Conservation (phyloP, 2,113 vertebrate species). For the Podiceps cristatus region DNA sequence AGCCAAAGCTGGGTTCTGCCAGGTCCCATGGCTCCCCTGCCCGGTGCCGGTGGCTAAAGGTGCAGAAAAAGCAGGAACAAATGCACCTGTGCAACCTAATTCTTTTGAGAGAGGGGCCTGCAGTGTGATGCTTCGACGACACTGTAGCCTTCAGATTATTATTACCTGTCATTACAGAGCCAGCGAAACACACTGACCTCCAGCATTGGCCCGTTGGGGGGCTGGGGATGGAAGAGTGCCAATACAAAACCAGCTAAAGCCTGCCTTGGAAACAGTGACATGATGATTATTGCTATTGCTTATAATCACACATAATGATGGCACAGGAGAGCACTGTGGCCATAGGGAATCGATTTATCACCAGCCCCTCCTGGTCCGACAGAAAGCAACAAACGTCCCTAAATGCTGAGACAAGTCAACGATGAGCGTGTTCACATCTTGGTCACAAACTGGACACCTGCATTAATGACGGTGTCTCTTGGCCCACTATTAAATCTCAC, state of each 20-base stretch:
- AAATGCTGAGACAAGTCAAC: background rate
- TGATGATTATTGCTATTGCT: background rate
- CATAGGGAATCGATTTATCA: background rate
- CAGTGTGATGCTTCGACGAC: background rate
- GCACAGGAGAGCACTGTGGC: background rate
- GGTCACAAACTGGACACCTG: background rate
- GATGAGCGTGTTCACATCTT: fast-evolving
- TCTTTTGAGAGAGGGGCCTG: background rate
- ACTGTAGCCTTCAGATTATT: background rate
- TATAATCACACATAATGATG: background rate
- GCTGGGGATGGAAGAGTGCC: background rate
- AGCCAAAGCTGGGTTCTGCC: background rate
- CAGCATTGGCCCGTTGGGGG: background rate
- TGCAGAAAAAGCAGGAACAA: background rate
- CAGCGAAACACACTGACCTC: background rate
- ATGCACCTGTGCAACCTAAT: background rate
- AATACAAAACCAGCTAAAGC: background rate
- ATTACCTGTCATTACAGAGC: background rate
- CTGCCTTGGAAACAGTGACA: background rate
- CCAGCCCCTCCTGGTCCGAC: background rate
- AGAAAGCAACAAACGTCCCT: background rate
- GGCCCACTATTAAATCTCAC: background rate
- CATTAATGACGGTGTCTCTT: background rate
- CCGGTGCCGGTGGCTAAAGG: background rate
- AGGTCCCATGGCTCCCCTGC: background rate